A percentile compares a stretch with the other conserved stretches of the same genome.
Conservation (phyloP, 2,797 vertebrate species). For the Sebastes minor region DNA sequence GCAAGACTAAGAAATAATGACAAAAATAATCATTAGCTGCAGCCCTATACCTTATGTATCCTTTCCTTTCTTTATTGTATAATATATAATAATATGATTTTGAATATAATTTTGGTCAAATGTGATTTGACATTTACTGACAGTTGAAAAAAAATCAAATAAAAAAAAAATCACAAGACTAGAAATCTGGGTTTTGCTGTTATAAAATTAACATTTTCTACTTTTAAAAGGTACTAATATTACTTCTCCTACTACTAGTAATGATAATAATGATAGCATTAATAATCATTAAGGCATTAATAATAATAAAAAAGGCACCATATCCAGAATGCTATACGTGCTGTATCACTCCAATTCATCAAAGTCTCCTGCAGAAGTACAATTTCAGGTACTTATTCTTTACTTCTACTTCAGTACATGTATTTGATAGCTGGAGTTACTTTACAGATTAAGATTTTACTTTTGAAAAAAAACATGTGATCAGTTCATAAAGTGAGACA, state of each 20-base stretch:
- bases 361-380: background rate
- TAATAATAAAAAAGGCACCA: background rate
- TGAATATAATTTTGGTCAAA: background rate
- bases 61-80: background rate
- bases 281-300: background rate
- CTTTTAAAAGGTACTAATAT: background rate
- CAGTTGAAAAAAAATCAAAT: background rate
- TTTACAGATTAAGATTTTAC: background rate
- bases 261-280: background rate
- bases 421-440: background rate
- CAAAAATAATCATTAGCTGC: background rate
- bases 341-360: background rate
- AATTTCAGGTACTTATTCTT: background rate
- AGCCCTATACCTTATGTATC: background rate
- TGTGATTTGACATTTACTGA: background rate
- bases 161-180: background rate
- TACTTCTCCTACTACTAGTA: background rate
- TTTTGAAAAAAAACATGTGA: background rate
- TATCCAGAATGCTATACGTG: background rate
- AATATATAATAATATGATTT: background rate
- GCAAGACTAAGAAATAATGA: background rate
- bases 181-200: background rate
- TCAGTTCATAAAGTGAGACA: background rate
- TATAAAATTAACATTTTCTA: background rate
- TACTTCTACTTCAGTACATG: background rate